Evolutionary conservation across 2,888 invertebrate genomes (phyloP), one percentile per base, ranked within the genome.

Genomic region (Nomada fucata): DNA sequence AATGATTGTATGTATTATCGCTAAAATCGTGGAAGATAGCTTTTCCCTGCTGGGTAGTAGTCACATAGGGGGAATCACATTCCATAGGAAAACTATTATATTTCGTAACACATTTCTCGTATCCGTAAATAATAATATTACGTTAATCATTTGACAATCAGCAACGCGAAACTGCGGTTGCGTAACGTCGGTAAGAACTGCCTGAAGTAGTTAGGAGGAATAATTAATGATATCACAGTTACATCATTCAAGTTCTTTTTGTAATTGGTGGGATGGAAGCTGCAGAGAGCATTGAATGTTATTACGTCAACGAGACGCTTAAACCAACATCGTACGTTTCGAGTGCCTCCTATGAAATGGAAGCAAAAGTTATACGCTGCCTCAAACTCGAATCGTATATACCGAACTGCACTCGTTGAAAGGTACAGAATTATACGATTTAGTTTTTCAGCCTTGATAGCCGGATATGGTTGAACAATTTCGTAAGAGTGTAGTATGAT

Each of bases 251-350:
- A 69, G 57, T 57, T 69, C 9, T 20, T 15, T 20, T 70, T 64
- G 36, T 53, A 74, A 81, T 79, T 67, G 47, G 44, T n/a, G 23
- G 36, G 36, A 61, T 55, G 63, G 42, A 29, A 55, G 55, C 47
- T 57, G n/a, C 69, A 15, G 36, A 59, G 36, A 52, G 63, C 69
- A 60, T 67, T 52, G 36, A 59, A 68, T 73, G 53, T 67, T 52
- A 50, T 65, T 71, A 20, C 63, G 36, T 61, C 60, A 53, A 71
- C 60, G 64, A 64, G 60, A 18, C 42, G 61, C 80, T 81, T 81
- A 74, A 80, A 74, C 74, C 81, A 74, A 69, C 81, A 81, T 64
- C 81, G 69, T 55, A 74, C 65, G 75, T 79, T 79, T 79, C 61
- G 79, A 80, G 79, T 63, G 53, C 50, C n/a, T 64, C 44, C 64